A percentile compares a stretch with the other conserved stretches of the same genome.
Evolutionary conservation across 2,888 invertebrate genomes (phyloP).

Genomic region (Thyatira batis): DNA sequence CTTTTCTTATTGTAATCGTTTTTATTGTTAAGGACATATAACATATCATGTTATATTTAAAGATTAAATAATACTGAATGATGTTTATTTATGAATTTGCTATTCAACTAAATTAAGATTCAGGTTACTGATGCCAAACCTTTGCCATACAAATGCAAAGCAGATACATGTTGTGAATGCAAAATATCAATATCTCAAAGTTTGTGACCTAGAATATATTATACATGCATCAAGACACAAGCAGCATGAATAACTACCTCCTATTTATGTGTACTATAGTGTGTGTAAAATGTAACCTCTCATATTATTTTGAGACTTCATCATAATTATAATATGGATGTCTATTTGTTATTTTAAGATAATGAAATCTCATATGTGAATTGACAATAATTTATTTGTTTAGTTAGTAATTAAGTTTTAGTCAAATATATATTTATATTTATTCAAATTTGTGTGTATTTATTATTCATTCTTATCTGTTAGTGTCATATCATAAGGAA

Average conservation of each 20-base stretch:
- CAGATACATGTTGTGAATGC: conserved; percentile 9
- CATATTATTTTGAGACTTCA: conserved; percentile 11
- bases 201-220: not conserved
- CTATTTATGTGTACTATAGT: conserved; percentile 15
- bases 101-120: not conserved
- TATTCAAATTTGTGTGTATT: conserved; percentile 4
- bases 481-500: conserved; percentile 29
- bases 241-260: not conserved
- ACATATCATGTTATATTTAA: not conserved
- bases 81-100: not conserved
- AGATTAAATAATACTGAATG: not conserved
- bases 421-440: conserved; percentile 24
- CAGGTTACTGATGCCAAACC: conserved; percentile 5
- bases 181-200: conserved; percentile 2
- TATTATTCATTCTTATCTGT: not conserved
- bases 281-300: conserved; percentile 22
- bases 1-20: not conserved
- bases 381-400: conserved; percentile 58
- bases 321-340: conserved; percentile 16
- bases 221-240: not conserved
- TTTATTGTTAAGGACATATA: not conserved
- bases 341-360: conserved; percentile 24
- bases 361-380: conserved; percentile 33
- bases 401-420: conserved; percentile 24
- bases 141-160: conserved; percentile 35